A percentile compares a stretch with the other conserved stretches of the same genome.
phyloP scores from a whole-genome alignment of 2,888 invertebrate genomes.

The Cosmia trapezina region DNA sequence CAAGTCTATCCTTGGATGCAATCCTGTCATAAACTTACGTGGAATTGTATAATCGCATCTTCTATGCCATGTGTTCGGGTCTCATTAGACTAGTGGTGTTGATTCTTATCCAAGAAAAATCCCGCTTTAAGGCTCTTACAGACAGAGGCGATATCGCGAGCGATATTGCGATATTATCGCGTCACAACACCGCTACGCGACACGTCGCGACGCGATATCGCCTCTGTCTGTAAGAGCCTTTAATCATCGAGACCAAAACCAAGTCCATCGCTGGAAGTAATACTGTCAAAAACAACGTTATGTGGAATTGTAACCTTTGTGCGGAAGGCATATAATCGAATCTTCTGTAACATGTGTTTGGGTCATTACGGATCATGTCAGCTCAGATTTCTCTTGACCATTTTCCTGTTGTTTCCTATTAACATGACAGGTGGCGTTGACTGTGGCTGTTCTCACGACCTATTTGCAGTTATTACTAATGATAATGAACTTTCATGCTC shows the following conservation, averaged over 20 bases:
- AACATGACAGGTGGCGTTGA: constrained; percentile 42
- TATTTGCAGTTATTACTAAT: constrained; percentile 39
- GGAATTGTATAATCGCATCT: too few species aligned
- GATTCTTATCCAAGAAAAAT: background rate
- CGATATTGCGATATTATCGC: too few species aligned
- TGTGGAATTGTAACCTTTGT: background rate
- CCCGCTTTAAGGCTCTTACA: too few species aligned
- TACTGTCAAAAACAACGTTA: background rate
- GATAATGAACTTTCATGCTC: constrained; percentile 32
- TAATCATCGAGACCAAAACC: background rate
- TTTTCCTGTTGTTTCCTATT: constrained; percentile 38
- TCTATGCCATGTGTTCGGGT: too few species aligned
- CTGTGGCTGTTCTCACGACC: constrained; percentile 31
- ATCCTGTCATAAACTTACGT: background rate
- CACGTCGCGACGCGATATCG: too few species aligned
- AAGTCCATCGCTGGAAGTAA: background rate
- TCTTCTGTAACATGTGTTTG: constrained; percentile 7
- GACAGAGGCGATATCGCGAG: too few species aligned
- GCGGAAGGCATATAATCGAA: constrained; percentile 24
- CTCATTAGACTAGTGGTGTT: background rate
- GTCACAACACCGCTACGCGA: too few species aligned
- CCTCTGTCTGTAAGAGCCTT: too few species aligned
- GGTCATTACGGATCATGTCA: constrained; percentile 18
- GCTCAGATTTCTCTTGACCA: constrained; percentile 32
- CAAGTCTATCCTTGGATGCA: background rate